A percentile compares a stretch with the other conserved stretches of the same genome.
Evolutionary conservation across 2,797 vertebrate genomes (phyloP).

Genomic region (Syngnathus acus): DNA sequence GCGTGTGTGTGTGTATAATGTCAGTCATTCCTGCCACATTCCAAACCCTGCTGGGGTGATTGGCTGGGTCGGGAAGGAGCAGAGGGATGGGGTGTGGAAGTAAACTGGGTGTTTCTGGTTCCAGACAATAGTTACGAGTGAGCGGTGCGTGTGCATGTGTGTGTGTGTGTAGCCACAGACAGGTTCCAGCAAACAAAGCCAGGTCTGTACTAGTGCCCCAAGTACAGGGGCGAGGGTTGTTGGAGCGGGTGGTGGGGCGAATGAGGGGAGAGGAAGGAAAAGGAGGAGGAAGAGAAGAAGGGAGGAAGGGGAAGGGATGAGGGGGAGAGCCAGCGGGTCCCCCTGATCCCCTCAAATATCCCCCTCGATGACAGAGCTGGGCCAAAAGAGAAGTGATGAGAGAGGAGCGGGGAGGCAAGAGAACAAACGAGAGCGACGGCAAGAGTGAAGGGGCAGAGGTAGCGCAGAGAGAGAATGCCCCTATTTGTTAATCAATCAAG

Average conservation of each 20-base stretch:
- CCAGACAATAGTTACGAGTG: conserved; percentile 73
- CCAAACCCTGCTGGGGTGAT: conserved; percentile 68
- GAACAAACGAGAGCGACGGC: conserved; percentile 54
- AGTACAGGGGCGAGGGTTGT: conserved; percentile 53
- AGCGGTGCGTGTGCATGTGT: conserved; percentile 33
- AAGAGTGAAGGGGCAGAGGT: conserved; percentile 61
- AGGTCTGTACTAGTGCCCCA: conserved; percentile 76
- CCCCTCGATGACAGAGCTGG: conserved; percentile 80
- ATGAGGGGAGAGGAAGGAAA: conserved; percentile 41
- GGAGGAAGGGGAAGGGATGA: conserved; percentile 30
- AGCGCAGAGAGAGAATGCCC: conserved; percentile 69
- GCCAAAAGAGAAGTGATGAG: conserved; percentile 76
- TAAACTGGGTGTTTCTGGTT: conserved; percentile 68
- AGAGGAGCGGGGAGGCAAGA: conserved; percentile 52
- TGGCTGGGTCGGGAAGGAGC: conserved; percentile 60
- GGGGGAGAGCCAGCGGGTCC: conserved; percentile 63
- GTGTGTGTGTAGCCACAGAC: conserved; percentile 58
- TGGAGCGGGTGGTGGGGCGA: conserved; percentile 50
- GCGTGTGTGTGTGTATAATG: conserved; percentile 36
- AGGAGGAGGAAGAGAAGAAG: conserved; percentile 29
- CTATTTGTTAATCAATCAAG: conserved; percentile 80
- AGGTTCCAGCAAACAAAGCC: conserved; percentile 83
- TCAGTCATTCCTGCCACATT: conserved; percentile 63
- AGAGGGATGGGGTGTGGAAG: conserved; percentile 53
- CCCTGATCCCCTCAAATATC: conserved; percentile 85